A percentile compares a stretch with the other conserved stretches of the same genome.
Evolutionary conservation across 2,888 invertebrate genomes (phyloP).

Genomic region (Phaedon cochleariae): DNA sequence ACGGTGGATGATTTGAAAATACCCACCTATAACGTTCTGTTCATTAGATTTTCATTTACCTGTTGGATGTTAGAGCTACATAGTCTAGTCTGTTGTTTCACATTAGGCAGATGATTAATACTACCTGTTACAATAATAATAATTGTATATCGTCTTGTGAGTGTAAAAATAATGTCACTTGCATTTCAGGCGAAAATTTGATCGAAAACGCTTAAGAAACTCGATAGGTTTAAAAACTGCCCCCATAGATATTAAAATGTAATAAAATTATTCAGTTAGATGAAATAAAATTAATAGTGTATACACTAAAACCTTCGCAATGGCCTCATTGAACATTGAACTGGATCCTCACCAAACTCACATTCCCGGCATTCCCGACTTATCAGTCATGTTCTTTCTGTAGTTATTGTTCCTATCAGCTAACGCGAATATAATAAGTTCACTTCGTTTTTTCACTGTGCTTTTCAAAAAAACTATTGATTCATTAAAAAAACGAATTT

Average conservation of each 20-base stretch:
- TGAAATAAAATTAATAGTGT: not conserved
- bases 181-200: not conserved
- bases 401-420: too few relatives aligned
- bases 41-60: not conserved
- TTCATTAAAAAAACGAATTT: too few relatives aligned
- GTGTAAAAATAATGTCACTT: not conserved
- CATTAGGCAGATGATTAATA: not conserved
- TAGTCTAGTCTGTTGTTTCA: not conserved
- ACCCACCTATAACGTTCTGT: too few relatives aligned
- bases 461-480: too few relatives aligned
- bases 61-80: not conserved
- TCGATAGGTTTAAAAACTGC: constrained; percentile 13
- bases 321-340: too few relatives aligned
- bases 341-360: too few relatives aligned
- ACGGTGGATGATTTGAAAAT: too few relatives aligned
- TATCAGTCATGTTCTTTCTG: too few relatives aligned
- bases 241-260: constrained; percentile 17
- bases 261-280: not conserved
- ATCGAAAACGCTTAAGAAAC: constrained; percentile 21
- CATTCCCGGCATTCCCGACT: too few relatives aligned
- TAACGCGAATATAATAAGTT: too few relatives aligned
- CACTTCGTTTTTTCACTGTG: too few relatives aligned
- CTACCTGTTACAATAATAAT: not conserved
- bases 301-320: not conserved
- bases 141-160: not conserved